Evolutionary conservation across 2,797 vertebrate genomes (phyloP).

Genomic region (Cirrhinus molitorella): DNA sequence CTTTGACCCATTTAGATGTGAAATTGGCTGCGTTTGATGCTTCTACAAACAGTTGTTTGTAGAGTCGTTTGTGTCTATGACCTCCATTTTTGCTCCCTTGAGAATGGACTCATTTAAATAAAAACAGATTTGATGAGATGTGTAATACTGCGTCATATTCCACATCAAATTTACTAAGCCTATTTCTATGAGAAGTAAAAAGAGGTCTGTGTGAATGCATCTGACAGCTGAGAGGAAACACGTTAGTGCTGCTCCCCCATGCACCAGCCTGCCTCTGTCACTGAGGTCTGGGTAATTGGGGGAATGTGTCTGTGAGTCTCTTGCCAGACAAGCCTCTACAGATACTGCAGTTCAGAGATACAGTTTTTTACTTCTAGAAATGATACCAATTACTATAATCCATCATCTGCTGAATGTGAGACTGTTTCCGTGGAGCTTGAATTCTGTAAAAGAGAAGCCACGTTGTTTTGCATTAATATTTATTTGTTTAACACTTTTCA

Average conservation of each 20-base stretch:
- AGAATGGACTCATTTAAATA: neutral
- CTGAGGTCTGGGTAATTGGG: conserved; percentile 46
- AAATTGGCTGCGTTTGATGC: neutral
- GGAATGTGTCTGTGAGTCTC: conserved; percentile 42
- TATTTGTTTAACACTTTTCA: neutral
- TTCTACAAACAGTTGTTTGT: neutral
- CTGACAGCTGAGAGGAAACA: conserved; percentile 10
- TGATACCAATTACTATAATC: neutral
- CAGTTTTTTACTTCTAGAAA: conserved; percentile 17
- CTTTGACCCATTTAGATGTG: neutral
- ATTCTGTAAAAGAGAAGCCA: conserved; percentile 3
- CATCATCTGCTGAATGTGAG: neutral
- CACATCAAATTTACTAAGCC: neutral
- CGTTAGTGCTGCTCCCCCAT: neutral
- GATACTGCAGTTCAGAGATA: conserved; percentile 3
- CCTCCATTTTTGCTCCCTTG: neutral
- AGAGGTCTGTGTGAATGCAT: conserved; percentile 9
- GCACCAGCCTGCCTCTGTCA: conserved; percentile 26
- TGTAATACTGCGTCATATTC: conserved; percentile 3
- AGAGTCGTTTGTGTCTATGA: conserved; percentile 7
- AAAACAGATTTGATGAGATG: neutral
- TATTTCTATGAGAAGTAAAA: neutral
- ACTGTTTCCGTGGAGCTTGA: neutral
- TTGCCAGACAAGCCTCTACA: neutral
- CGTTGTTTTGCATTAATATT: neutral